Evolutionary conservation across 2,113 vertebrate genomes (phyloP).

Genomic region (Pterocles gutturalis): DNA sequence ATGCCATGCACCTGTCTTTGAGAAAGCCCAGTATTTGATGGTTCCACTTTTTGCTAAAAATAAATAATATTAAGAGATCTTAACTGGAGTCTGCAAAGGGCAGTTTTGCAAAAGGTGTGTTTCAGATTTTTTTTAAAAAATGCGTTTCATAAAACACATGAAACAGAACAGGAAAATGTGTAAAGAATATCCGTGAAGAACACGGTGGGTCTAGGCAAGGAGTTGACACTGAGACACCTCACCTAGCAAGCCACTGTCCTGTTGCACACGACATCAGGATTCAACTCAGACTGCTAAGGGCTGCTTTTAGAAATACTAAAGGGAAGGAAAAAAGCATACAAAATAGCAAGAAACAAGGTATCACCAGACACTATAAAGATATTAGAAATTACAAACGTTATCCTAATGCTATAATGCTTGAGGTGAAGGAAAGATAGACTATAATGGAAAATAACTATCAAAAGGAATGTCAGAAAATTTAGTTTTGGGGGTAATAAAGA

Average conservation of each 20-base stretch:
- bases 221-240: background rate
- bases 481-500: background rate
- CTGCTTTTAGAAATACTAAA: background rate
- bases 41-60: background rate
- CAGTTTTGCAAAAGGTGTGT: background rate
- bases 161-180: background rate
- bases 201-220: background rate
- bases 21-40: background rate
- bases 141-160: background rate
- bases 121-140: background rate
- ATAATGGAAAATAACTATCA: background rate
- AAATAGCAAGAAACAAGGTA: background rate
- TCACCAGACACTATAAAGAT: background rate
- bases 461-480: background rate
- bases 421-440: background rate
- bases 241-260: background rate
- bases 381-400: background rate
- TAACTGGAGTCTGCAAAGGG: background rate
- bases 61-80: background rate
- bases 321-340: background rate
- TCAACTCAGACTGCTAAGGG: background rate
- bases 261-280: background rate
- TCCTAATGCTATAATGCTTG: background rate
- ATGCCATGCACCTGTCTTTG: background rate
- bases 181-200: background rate